A percentile compares a stretch with the other conserved stretches of the same genome.
phyloP scores from a whole-genome alignment of 2,888 invertebrate species.

The Tipula vernalis region DNA sequence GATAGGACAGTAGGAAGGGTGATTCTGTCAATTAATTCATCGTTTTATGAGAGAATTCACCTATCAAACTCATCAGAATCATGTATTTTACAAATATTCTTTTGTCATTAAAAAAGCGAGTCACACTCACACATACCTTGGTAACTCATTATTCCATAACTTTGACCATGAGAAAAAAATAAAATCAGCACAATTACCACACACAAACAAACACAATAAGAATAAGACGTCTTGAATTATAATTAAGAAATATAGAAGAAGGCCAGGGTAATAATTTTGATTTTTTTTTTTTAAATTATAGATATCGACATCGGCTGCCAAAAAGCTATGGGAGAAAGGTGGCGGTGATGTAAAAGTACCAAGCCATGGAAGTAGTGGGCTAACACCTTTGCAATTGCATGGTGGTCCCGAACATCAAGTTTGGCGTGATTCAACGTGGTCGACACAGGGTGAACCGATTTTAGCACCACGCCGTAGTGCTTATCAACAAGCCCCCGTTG shows the following conservation, averaged over 20 bases:
- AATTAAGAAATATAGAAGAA: neutral
- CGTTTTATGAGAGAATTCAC: neutral
- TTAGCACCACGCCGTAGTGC: slow-evolving; percentile 64
- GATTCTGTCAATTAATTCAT: neutral
- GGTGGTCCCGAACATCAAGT: slow-evolving; percentile 52
- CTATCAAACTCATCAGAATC: neutral
- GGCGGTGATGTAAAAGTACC: slow-evolving; percentile 64
- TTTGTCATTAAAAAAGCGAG: neutral
- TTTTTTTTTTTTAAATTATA: slow-evolving; percentile 37
- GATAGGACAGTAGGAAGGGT: too few relatives aligned
- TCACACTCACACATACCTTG: neutral
- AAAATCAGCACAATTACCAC: neutral
- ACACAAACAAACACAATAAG: neutral
- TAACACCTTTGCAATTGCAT: slow-evolving; percentile 59
- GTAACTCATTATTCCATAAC: neutral
- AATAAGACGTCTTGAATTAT: neutral
- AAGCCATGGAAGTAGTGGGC: slow-evolving; percentile 42
- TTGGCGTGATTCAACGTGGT: slow-evolving; percentile 91
- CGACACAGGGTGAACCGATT: slow-evolving; percentile 72
- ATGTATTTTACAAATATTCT: neutral
- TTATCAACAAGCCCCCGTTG: slow-evolving; percentile 48
- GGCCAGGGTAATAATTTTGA: neutral
- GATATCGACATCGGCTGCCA: slow-evolving; percentile 89
- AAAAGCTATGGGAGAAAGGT: slow-evolving; percentile 82
- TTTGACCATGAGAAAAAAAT: neutral